A percentile compares a stretch with the other conserved stretches of the same genome.
Conservation (phyloP, 2,888 invertebrate species). For the Zelleria hepariella region DNA sequence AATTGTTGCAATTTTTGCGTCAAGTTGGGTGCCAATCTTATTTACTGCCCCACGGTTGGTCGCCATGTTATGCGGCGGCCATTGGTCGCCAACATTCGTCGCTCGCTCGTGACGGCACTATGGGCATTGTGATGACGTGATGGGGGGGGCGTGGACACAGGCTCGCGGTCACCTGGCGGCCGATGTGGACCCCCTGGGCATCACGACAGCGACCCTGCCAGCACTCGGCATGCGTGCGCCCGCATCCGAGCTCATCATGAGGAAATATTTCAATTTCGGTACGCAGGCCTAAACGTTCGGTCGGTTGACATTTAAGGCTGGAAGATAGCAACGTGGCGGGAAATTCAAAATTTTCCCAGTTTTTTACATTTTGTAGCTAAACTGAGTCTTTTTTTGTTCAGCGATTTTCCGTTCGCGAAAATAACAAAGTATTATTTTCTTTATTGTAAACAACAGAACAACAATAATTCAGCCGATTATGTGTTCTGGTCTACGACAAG, state of each 20-base stretch:
- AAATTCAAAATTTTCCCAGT: too few relatives aligned
- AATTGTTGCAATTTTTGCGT: slow-evolving; percentile 4
- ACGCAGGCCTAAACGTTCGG: slow-evolving; percentile 29
- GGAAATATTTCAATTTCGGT: slow-evolving; percentile 72
- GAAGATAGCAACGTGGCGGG: too few relatives aligned
- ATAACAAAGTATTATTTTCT: too few relatives aligned
- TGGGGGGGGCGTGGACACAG: slow-evolving; percentile 67
- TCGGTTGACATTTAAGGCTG: slow-evolving; percentile 11
- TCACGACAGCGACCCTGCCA: slow-evolving; percentile 80
- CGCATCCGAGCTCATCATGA: slow-evolving; percentile 70
- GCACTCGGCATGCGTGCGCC: slow-evolving; percentile 65
- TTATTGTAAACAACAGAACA: too few relatives aligned
- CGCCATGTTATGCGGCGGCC: too few relatives aligned
- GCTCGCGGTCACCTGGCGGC: slow-evolving; percentile 95
- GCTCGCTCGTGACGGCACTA: slow-evolving; percentile 1
- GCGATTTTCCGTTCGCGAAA: too few relatives aligned
- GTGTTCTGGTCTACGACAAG: too few relatives aligned
- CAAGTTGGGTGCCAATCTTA: slow-evolving; percentile 15
- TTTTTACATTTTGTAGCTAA: too few relatives aligned
- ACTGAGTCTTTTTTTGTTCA: too few relatives aligned
- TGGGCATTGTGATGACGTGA: slow-evolving; percentile 13
- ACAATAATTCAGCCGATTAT: too few relatives aligned
- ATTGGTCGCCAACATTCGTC: not conserved
- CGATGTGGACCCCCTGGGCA: slow-evolving; percentile 94
- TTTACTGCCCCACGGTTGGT: too few relatives aligned